Evolutionary conservation across 2,888 invertebrate genomes (phyloP), one percentile per base, ranked within the genome.

Genomic region (Tholera decimalis): DNA sequence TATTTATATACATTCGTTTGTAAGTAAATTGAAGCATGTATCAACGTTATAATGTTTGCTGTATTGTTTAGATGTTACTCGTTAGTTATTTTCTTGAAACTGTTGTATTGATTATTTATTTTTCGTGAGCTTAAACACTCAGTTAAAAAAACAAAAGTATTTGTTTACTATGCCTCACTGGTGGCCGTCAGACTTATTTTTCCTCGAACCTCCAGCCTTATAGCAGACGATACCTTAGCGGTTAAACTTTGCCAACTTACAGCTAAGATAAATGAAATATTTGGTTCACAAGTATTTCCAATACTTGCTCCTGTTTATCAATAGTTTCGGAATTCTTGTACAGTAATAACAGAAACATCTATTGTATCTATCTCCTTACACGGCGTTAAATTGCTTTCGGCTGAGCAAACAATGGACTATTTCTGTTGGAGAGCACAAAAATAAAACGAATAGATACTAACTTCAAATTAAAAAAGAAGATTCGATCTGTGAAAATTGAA

Each of bases 211-310:
- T 43, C 35, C 20, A 11, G 44, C 44, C 24, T n/a, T 57, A 37
- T 30, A 15, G 37, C 30, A 47, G 49, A 33, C 46, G 37, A 43
- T 39, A 30, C 22, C 43, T 54, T 41, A 28, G 33, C 28, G 53
- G 30, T 53, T 50, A 18, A 61, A 77, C 60, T 58, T 55, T 7
- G n/a, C 59, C 30, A 37, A 46, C 60, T 50, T 47, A 44, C 67
- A 53, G 13, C 50, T 56, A 35, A 57, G 56, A 57, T 72, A 60
- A 67, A 73, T 76, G 63, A 63, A 76, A 73, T 60, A 75, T 73
- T 72, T 50, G 61, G 60, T 73, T 73, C 39, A 35, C 60, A 68
- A 77, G 78, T 60, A 76, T 76, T 77, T 73, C 57, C 60, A 64
- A 73, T 77, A 77, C 66, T 76, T 51, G 59, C 44, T 53, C 53